phyloP scores from a whole-genome alignment of 2,113 vertebrate genomes.

The Ctenodactylus gundi region DNA sequence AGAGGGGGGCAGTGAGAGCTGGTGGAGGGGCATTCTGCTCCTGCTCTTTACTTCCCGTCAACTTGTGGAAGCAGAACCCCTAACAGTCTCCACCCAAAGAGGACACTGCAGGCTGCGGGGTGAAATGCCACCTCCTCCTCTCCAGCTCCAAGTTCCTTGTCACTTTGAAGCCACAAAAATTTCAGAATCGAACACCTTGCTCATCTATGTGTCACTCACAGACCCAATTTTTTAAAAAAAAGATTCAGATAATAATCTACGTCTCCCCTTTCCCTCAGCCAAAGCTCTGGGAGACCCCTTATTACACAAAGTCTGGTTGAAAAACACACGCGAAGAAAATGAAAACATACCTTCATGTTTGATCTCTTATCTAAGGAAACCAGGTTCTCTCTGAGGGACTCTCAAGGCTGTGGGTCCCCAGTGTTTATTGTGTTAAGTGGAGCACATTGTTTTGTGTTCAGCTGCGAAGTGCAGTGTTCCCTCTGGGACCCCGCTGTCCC shows the following conservation, averaged over 20 bases:
- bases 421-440: slow-evolving; percentile 71
- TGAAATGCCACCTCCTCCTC: background rate
- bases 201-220: background rate
- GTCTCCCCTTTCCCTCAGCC: background rate
- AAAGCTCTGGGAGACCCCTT: slow-evolving; percentile 16
- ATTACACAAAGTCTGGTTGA: slow-evolving; percentile 12
- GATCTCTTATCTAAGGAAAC: slow-evolving; percentile 75
- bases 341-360: slow-evolving; percentile 59
- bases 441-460: slow-evolving; percentile 54
- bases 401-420: background rate
- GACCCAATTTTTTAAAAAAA: background rate
- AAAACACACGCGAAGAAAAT: slow-evolving; percentile 61
- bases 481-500: background rate
- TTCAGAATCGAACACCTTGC: background rate
- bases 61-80: background rate
- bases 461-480: background rate
- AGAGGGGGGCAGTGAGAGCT: fast-evolving
- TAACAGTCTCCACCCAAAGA: background rate
- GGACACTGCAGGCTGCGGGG: background rate
- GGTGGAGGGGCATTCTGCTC: background rate
- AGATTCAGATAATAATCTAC: background rate
- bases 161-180: background rate
- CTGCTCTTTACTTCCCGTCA: background rate
- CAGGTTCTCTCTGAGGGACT: slow-evolving; percentile 64
- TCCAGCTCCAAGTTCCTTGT: background rate